These are phyloP conservation scores for Cinclus mexicanus DNA, from an alignment of 2,113 vertebrate genomes.

Conservation along the genomic window DNA sequence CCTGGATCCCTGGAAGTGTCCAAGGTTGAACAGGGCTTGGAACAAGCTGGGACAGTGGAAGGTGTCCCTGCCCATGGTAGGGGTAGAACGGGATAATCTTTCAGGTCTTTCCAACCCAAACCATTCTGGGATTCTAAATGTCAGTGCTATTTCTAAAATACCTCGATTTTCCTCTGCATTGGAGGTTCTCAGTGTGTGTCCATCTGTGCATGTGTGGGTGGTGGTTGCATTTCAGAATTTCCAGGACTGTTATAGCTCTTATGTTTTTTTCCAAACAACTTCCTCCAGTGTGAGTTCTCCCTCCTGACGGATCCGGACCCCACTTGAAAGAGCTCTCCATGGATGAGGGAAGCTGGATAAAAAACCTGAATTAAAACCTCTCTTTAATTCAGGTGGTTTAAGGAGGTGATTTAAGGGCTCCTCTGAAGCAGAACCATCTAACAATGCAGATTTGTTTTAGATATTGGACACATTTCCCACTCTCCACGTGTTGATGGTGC, in stretches of 20 bases:
- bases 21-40: background rate
- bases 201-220: background rate
- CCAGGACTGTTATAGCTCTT: background rate
- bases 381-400: background rate
- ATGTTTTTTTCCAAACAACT: background rate
- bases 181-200: background rate
- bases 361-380: background rate
- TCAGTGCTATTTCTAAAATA: background rate
- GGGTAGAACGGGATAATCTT: background rate
- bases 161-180: background rate
- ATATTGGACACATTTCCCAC: background rate
- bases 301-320: background rate
- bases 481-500: background rate
- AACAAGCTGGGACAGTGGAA: background rate
- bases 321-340: background rate
- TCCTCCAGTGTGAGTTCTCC: background rate
- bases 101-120: background rate
- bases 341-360: background rate
- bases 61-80: background rate
- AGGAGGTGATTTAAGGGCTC: background rate
- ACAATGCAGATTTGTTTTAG: background rate
- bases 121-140: background rate
- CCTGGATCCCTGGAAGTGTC: background rate
- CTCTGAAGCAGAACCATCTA: background rate
- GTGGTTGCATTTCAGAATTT: constrained; percentile 6